These are phyloP conservation scores for Papilio glaucus DNA, from an alignment of 1,140 invertebrate genomes.

Conservation along the genomic window DNA sequence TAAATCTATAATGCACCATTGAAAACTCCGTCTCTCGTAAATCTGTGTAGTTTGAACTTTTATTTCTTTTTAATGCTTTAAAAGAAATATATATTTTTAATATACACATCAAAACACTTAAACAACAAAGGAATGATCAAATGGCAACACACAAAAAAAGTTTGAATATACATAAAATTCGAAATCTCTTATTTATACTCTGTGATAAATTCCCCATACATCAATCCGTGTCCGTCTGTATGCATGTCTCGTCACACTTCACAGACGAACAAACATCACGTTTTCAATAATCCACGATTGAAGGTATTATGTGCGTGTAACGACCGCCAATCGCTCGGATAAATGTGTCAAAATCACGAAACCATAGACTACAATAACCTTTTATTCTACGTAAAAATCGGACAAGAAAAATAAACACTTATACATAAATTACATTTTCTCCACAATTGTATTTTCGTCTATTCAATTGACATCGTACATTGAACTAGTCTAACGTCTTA, in stretches of 20 bases:
- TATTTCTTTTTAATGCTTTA: background rate
- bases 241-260: slow-evolving; percentile 22
- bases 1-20: too few species aligned
- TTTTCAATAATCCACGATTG: slow-evolving; percentile 33
- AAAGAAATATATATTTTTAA: background rate
- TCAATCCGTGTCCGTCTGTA: slow-evolving; percentile 12
- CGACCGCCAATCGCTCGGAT: slow-evolving; percentile 2
- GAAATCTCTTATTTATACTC: background rate
- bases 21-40: too few species aligned
- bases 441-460: too few species aligned
- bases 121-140: background rate
- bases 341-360: slow-evolving; percentile 29
- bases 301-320: slow-evolving; percentile 14
- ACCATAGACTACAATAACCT: slow-evolving; percentile 15
- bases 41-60: too few species aligned
- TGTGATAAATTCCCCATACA: background rate
- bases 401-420: background rate
- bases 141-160: background rate
- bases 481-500: slow-evolving; percentile 20
- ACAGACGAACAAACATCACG: slow-evolving; percentile 27
- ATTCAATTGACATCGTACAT: slow-evolving; percentile 18
- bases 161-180: background rate
- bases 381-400: background rate
- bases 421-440: background rate
- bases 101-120: background rate